Percentiles rank a stretch among this genome's conserved stretches.
Conservation (phyloP, 2,888 invertebrate species). For the Bedellia somnulentella region DNA sequence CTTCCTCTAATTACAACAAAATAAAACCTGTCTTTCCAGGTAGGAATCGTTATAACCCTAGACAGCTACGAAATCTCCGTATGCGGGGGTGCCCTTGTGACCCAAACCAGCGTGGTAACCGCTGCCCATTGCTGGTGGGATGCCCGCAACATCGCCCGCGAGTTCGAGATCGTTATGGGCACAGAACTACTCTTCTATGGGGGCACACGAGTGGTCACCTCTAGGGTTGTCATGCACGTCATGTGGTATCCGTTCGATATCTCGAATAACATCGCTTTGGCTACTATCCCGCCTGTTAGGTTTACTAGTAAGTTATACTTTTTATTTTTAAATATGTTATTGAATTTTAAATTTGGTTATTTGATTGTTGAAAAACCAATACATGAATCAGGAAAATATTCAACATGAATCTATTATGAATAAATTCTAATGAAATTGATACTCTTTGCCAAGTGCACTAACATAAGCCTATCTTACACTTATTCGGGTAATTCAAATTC, state of each 20-base stretch:
- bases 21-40: neutral
- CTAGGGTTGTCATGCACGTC: slow-evolving; percentile 15
- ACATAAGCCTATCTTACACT: too few species aligned
- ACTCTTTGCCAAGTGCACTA: too few species aligned
- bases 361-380: too few species aligned
- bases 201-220: slow-evolving; percentile 13
- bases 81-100: slow-evolving; percentile 24
- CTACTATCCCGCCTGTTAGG: too few species aligned
- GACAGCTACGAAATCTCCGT: slow-evolving; percentile 15
- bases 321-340: too few species aligned
- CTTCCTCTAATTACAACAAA: too few species aligned
- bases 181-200: slow-evolving; percentile 16
- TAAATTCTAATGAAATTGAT: too few species aligned
- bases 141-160: slow-evolving; percentile 17
- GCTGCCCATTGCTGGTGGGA: slow-evolving; percentile 27
- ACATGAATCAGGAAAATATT: too few species aligned
- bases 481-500: too few species aligned
- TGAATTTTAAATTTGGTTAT: too few species aligned
- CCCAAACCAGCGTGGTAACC: slow-evolving; percentile 17
- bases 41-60: slow-evolving; percentile 1
- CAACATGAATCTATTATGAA: too few species aligned
- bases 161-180: slow-evolving; percentile 24
- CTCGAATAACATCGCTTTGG: slow-evolving; percentile 20
- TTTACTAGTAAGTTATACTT: too few species aligned
- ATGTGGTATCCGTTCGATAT: slow-evolving; percentile 13